Base-by-base conservation (phyloP, 2,113 vertebrate genomes). In the Erythrocercus mccallii region DNA sequence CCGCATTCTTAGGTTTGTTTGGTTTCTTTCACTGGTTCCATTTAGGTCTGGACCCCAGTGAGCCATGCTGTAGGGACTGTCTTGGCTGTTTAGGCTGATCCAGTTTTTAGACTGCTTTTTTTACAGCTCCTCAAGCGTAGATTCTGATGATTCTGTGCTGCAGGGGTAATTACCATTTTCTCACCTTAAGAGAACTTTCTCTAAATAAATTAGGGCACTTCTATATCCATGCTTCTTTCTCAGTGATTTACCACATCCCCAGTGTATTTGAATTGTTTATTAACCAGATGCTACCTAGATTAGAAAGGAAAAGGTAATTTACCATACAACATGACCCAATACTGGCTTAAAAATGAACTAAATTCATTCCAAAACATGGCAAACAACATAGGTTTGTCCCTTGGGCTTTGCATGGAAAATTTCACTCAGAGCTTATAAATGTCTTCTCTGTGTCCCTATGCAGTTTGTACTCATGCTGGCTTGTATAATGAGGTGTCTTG, bases 241-340 rank as follows among this genome's bases (percentile, higher is more conserved):
- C 42, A 48, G 61, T 86, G 79, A 90, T 88, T 94, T 95, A 80
- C 61, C 68, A 27, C 86, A 79, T 95, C 82, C 90, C 82, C 2
- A 4, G 65, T 92, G 93, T 76, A 88, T 95, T 86, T 83, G 61
- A 93, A 84, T 88, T 95, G 95, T 93, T 96, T 95, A 88, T 93
- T 90, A 94, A 77, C 79, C 94, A 97, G 96, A 94, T 97, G 95
- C 85, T 96, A 66, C 94, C 90, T 93, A 94, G 69, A 94, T 90
- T 91, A 85, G 66, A 93, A 94, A 50, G 66, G 42, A 92, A 87
- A 95, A 90, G 81, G 80, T 93, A 95, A 91, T 95, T 47, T 95
- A 56, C 91, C 71, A 38, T 97, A 78, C 69, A 92, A 17, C 24
- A 9, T 88, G 54, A 93, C 87, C 88, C 66, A 89, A 22, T 94